Percentiles rank a stretch among this genome's conserved stretches.
These are phyloP conservation scores for Fratercula arctica DNA, from an alignment of 2,797 vertebrate genomes.

Conservation along the genomic window DNA sequence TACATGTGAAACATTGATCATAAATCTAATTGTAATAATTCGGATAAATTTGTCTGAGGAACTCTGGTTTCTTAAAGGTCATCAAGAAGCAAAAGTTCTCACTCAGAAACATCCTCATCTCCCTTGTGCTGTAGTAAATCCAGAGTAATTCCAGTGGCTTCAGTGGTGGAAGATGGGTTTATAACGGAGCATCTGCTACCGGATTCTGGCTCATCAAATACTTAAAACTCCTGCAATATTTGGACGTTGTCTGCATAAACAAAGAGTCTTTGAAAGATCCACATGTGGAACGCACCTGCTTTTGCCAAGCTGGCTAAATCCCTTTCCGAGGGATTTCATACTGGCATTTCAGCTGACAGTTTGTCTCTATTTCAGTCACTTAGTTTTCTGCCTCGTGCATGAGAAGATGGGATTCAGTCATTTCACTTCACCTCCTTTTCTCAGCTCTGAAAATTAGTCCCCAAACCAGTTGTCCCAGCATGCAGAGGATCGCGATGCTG, in stretches of 20 bases:
- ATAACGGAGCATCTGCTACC: background rate
- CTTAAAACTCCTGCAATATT: background rate
- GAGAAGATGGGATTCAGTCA: background rate
- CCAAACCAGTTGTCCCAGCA: background rate
- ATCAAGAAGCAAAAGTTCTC: background rate
- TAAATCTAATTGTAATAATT: background rate
- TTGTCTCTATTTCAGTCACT: background rate
- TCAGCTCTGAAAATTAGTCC: background rate
- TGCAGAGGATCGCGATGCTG: background rate
- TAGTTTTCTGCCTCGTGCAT: background rate
- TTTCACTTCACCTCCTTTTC: background rate
- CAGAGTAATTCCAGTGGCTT: background rate
- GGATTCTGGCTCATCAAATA: slow-evolving; percentile 1
- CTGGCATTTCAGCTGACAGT: background rate
- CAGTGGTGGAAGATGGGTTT: background rate
- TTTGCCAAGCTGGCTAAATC: slow-evolving; percentile 37
- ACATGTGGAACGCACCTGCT: slow-evolving; percentile 40
- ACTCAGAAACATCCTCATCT: background rate
- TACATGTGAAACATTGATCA: rapidly evolving
- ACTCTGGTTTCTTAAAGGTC: background rate
- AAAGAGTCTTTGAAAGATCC: slow-evolving; percentile 5
- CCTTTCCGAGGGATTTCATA: background rate
- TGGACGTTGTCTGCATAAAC: background rate
- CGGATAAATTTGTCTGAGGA: background rate
- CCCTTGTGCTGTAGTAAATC: background rate